A percentile compares a stretch with the other conserved stretches of the same genome.
phyloP scores from a whole-genome alignment of 2,888 invertebrate genomes.

The Drosophila birchii region DNA sequence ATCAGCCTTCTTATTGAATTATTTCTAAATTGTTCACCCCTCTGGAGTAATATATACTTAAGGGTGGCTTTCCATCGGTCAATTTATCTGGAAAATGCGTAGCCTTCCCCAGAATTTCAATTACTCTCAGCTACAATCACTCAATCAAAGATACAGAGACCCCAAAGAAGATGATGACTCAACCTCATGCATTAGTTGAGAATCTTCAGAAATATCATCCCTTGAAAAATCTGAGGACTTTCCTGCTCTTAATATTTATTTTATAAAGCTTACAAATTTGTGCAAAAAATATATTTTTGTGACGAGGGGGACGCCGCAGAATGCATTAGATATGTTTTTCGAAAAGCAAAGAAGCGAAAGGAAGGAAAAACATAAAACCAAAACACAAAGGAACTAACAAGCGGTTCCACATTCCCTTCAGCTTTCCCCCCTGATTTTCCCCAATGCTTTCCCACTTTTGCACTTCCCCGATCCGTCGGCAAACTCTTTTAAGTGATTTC shows the following conservation, averaged over 20 bases:
- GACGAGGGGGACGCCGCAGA: slow-evolving; percentile 46
- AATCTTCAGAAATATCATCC: slow-evolving; percentile 47
- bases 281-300: slow-evolving; percentile 60
- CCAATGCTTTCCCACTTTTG: not conserved
- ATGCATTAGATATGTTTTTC: slow-evolving; percentile 46
- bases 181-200: slow-evolving; percentile 12
- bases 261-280: slow-evolving; percentile 78
- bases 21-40: slow-evolving; percentile 1
- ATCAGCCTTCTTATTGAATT: slow-evolving; percentile 11
- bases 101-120: slow-evolving; percentile 43
- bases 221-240: slow-evolving; percentile 30
- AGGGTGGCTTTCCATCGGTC: slow-evolving; percentile 42
- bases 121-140: slow-evolving; percentile 62
- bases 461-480: slow-evolving; percentile 18
- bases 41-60: not conserved
- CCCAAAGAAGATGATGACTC: slow-evolving; percentile 27
- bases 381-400: slow-evolving; percentile 71
- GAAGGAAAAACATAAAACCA: slow-evolving; percentile 47
- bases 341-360: slow-evolving; percentile 14
- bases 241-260: slow-evolving; percentile 61
- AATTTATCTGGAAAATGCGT: slow-evolving; percentile 19
- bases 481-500: slow-evolving; percentile 75
- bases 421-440: not conserved
- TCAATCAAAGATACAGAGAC: slow-evolving; percentile 49
- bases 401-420: slow-evolving; percentile 34